Evolutionary conservation across 2,888 invertebrate genomes (phyloP).

Genomic region (Entomobrya multifasciata): DNA sequence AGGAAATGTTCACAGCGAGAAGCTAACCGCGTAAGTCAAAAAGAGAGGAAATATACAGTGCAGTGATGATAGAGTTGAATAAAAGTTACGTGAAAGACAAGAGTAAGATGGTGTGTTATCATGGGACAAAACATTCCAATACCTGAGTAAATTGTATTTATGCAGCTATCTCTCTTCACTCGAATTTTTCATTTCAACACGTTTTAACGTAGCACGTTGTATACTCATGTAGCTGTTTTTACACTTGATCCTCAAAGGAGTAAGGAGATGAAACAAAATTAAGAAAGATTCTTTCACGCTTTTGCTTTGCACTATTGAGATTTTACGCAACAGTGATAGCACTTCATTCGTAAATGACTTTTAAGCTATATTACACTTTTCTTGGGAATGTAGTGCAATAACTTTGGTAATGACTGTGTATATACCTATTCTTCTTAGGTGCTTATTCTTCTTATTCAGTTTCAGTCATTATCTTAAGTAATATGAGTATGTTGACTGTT

Average conservation of each 20-base stretch:
- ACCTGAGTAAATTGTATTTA: neutral
- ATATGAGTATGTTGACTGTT: slow-evolving; percentile 37
- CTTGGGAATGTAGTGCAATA: too few relatives aligned
- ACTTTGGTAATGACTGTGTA: too few relatives aligned
- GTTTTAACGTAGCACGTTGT: neutral
- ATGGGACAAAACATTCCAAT: slow-evolving; percentile 31
- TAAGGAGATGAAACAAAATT: slow-evolving; percentile 54
- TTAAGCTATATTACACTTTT: too few relatives aligned
- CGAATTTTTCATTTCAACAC: slow-evolving; percentile 5
- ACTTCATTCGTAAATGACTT: too few relatives aligned
- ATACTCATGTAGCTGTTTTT: neutral
- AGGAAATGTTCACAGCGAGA: neutral
- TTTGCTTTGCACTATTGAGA: slow-evolving; percentile 12
- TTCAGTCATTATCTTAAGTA: slow-evolving; percentile 47
- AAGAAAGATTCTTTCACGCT: slow-evolving; percentile 18
- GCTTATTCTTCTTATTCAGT: neutral
- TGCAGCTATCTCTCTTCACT: neutral
- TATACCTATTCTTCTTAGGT: too few relatives aligned
- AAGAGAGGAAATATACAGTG: slow-evolving; percentile 27
- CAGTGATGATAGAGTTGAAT: neutral
- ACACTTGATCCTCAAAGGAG: slow-evolving; percentile 56
- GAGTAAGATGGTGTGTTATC: neutral
- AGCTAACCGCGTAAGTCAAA: too few relatives aligned
- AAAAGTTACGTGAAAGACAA: neutral
- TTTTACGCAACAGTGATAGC: too few relatives aligned